A percentile compares a stretch with the other conserved stretches of the same genome.
phyloP scores from a whole-genome alignment of 1,140 invertebrate genomes.

The Aethina tumida region DNA sequence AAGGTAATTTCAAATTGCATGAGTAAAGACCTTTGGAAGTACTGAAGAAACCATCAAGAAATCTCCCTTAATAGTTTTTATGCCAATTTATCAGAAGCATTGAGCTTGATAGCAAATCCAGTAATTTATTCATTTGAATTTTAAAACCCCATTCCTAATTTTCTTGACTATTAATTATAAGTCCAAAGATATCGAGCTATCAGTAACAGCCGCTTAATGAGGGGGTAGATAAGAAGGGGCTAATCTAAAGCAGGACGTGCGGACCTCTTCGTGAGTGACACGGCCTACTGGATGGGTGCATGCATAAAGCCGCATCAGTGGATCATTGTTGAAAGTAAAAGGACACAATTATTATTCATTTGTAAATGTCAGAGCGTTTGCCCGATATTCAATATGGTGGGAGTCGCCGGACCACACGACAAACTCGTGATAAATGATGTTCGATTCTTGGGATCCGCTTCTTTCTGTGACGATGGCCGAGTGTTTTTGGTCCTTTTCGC shows the following conservation, averaged over 20 bases:
- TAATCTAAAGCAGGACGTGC: slow-evolving; percentile 8
- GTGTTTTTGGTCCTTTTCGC: slow-evolving; percentile 22
- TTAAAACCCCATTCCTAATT: too few species aligned
- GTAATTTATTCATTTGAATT: too few species aligned
- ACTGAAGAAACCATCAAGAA: too few species aligned
- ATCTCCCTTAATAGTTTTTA: too few species aligned
- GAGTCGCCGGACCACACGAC: slow-evolving; percentile 31
- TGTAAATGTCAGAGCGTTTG: slow-evolving; percentile 31
- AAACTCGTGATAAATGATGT: slow-evolving; percentile 31
- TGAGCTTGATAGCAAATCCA: too few species aligned
- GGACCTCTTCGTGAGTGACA: slow-evolving; percentile 8
- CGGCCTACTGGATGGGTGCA: slow-evolving; percentile 8
- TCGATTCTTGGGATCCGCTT: slow-evolving; percentile 27
- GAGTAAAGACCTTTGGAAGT: too few species aligned
- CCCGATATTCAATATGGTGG: slow-evolving; percentile 34
- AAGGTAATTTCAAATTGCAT: too few species aligned
- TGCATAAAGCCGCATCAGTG: slow-evolving; percentile 16
- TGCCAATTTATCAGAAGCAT: too few species aligned
- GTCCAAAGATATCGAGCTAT: too few species aligned
- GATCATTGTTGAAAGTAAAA: slow-evolving; percentile 32
- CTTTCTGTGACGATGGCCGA: too few species aligned
- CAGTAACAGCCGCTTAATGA: too few species aligned
- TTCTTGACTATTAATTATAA: too few species aligned
- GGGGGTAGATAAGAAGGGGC: slow-evolving; percentile 5
- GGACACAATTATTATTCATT: slow-evolving; percentile 35